Evolutionary conservation across 2,888 invertebrate genomes (phyloP).

Genomic region (Brachyopa scutellaris): DNA sequence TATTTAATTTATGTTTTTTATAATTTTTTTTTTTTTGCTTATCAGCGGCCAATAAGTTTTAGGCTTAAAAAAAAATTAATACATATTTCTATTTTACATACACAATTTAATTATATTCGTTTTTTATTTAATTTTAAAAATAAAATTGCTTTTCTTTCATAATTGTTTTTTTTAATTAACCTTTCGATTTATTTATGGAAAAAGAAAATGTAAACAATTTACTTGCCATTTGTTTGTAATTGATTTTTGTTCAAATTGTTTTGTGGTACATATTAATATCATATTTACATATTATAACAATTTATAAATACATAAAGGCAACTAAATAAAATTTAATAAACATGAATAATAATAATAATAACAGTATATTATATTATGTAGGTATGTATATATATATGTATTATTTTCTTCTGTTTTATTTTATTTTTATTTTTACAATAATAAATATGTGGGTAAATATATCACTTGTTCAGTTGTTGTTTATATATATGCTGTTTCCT

Average conservation of each 20-base stretch:
- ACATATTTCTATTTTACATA: background rate
- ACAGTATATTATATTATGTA: slow-evolving; percentile 16
- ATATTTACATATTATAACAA: slow-evolving; percentile 60
- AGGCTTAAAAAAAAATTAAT: slow-evolving; percentile 1
- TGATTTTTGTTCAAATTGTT: slow-evolving; percentile 32
- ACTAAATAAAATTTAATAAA: slow-evolving; percentile 60
- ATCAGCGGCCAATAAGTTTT: slow-evolving; percentile 60
- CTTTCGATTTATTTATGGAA: background rate
- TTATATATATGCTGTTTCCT: slow-evolving; percentile 45
- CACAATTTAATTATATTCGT: background rate
- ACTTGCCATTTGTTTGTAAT: slow-evolving; percentile 16
- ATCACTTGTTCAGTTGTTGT: slow-evolving; percentile 70
- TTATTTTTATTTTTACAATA: slow-evolving; percentile 49
- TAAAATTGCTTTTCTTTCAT: slow-evolving; percentile 22
- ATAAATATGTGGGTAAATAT: slow-evolving; percentile 71
- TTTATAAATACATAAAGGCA: slow-evolving; percentile 54
- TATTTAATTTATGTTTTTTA: slow-evolving; percentile 24
- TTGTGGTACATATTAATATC: slow-evolving; percentile 28
- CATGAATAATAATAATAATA: slow-evolving; percentile 45
- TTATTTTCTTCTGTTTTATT: no score
- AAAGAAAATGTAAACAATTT: slow-evolving; percentile 21
- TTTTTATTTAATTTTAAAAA: background rate
- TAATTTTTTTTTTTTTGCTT: no score
- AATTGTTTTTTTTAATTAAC: background rate
- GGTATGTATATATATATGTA: slow-evolving; percentile 41